phyloP scores from a whole-genome alignment of 2,797 vertebrate genomes.

The Triplophysa bombifrons region DNA sequence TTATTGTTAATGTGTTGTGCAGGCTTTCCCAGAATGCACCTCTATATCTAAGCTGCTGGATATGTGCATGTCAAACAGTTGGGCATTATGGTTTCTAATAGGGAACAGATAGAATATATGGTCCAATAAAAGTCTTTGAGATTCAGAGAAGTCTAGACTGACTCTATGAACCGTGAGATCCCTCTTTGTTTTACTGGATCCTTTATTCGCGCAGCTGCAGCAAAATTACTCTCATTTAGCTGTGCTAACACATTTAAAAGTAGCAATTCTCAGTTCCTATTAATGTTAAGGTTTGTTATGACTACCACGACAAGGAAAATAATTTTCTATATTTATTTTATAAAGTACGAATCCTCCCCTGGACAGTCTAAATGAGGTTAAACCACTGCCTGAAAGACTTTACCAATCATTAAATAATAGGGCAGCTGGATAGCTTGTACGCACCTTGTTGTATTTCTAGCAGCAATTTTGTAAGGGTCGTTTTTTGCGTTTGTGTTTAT shows the following conservation, averaged over 20 bases:
- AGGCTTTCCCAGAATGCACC: slow-evolving; percentile 24
- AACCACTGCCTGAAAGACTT: slow-evolving; percentile 27
- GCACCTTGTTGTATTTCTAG: slow-evolving; percentile 21
- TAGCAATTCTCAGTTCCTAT: slow-evolving; percentile 11
- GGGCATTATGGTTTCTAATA: slow-evolving; percentile 50
- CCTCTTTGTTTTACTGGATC: slow-evolving; percentile 1
- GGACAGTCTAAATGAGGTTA: slow-evolving; percentile 25
- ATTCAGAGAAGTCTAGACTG: slow-evolving; percentile 43
- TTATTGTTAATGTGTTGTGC: not conserved
- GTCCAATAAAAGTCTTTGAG: slow-evolving; percentile 46
- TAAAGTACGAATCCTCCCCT: not conserved
- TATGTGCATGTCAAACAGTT: slow-evolving; percentile 14
- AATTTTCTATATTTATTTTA: slow-evolving; percentile 19
- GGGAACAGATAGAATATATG: slow-evolving; percentile 56
- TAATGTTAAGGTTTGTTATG: slow-evolving; percentile 31
- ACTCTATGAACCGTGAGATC: slow-evolving; percentile 27
- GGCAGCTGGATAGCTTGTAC: slow-evolving; percentile 8
- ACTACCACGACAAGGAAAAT: not conserved
- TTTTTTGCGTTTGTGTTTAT: slow-evolving; percentile 26
- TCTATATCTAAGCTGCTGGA: slow-evolving; percentile 9
- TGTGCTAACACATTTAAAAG: slow-evolving; percentile 7
- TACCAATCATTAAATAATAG: slow-evolving; percentile 33
- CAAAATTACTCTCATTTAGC: not conserved
- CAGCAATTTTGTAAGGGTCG: not conserved
- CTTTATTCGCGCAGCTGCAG: slow-evolving; percentile 17